Percentiles rank a stretch among this genome's conserved stretches.
These are phyloP conservation scores for Scaptomyza hsui DNA, from an alignment of 1,140 invertebrate species.

Conservation along the genomic window DNA sequence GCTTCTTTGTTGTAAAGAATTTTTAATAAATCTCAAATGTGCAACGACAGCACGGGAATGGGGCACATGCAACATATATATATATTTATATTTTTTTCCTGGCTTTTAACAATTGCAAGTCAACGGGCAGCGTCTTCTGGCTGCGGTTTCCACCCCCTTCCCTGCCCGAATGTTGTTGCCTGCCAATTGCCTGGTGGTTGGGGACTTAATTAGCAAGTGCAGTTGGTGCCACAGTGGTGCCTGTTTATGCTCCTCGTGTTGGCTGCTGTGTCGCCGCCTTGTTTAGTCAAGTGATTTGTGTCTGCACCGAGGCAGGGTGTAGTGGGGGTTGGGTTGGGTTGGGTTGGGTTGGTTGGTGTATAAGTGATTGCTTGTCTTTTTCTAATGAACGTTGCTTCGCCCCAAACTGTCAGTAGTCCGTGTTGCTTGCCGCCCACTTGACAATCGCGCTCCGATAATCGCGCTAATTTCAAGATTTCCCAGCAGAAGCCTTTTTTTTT, in stretches of 20 bases:
- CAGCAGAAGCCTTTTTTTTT: slow-evolving; percentile 67
- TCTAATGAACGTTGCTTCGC: slow-evolving; percentile 45
- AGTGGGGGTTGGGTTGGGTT: neutral
- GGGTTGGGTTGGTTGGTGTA: neutral
- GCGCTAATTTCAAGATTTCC: slow-evolving; percentile 83
- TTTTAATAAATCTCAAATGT: slow-evolving; percentile 84
- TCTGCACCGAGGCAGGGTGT: slow-evolving; percentile 39
- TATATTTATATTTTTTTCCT: slow-evolving; percentile 1
- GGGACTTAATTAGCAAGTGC: slow-evolving; percentile 82
- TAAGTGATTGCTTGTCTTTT: slow-evolving; percentile 80
- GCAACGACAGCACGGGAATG: slow-evolving; percentile 51
- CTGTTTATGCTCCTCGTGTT: slow-evolving; percentile 33
- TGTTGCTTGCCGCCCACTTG: slow-evolving; percentile 50
- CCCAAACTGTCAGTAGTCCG: slow-evolving; percentile 34
- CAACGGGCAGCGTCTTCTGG: slow-evolving; percentile 61
- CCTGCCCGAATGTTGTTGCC: slow-evolving; percentile 20
- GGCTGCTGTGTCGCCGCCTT: slow-evolving; percentile 65
- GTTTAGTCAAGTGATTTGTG: slow-evolving; percentile 81
- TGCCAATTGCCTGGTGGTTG: slow-evolving; percentile 51
- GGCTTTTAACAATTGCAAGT: slow-evolving; percentile 65
- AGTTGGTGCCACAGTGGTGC: slow-evolving; percentile 54
- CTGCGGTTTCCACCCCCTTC: slow-evolving; percentile 33
- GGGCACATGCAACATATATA: slow-evolving; percentile 4
- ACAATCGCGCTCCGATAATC: slow-evolving; percentile 79
- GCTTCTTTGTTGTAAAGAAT: slow-evolving; percentile 73